Evolutionary conservation across 2,888 invertebrate genomes (phyloP).

Genomic region (Panzeria rudis): DNA sequence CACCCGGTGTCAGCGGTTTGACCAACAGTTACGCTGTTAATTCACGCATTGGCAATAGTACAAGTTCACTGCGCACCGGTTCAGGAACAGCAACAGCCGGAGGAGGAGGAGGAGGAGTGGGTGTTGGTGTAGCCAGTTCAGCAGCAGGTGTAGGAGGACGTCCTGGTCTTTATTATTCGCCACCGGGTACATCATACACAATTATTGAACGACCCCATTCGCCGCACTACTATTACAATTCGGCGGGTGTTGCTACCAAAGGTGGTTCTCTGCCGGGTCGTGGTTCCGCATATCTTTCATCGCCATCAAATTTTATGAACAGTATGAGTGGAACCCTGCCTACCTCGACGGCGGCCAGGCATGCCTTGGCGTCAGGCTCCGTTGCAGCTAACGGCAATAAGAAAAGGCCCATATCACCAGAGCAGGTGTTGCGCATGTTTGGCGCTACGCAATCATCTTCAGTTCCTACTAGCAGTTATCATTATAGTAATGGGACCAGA

Average conservation of each 20-base stretch:
- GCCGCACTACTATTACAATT: constrained; percentile 86
- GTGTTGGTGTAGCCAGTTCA: constrained; percentile 49
- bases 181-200: constrained; percentile 94
- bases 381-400: constrained; percentile 83
- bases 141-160: constrained; percentile 83
- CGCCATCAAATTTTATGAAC: constrained; percentile 85
- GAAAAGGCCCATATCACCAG: constrained; percentile 92
- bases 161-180: constrained; percentile 92
- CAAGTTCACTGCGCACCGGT: constrained; percentile 84
- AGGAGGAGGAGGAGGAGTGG: constrained; percentile 27
- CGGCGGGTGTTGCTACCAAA: constrained; percentile 83
- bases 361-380: constrained; percentile 80
- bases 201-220: constrained; percentile 92
- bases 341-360: constrained; percentile 83
- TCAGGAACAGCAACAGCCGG: constrained; percentile 79
- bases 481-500: constrained; percentile 83
- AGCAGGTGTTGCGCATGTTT: constrained; percentile 90
- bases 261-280: constrained; percentile 83
- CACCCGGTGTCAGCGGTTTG: constrained; percentile 77
- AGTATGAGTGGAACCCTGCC: constrained; percentile 82
- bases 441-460: constrained; percentile 85
- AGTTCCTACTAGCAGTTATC: constrained; percentile 84
- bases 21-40: constrained; percentile 79
- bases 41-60: constrained; percentile 83
- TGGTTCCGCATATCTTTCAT: constrained; percentile 89